Base-by-base conservation (phyloP, 2,797 vertebrate species). In the Kryptopterus vitreolus region DNA sequence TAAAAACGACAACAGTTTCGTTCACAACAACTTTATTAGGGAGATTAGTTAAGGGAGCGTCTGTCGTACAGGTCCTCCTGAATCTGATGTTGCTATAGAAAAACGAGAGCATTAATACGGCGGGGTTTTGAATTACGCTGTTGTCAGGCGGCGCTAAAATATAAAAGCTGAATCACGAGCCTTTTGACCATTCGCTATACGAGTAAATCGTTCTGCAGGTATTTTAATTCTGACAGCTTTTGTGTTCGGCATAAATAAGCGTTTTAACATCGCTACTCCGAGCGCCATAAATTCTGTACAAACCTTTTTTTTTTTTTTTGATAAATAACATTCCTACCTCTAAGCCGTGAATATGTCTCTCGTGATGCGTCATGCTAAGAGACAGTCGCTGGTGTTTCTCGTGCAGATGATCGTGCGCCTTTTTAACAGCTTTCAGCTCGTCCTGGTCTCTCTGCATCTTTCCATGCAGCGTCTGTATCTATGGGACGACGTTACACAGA, bases 381-480 rank as follows among this genome's bases (percentile, higher is more conserved):
- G 74, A 85, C 70, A 91, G 83, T n/a, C 91, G 84, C 3, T 82
- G 78, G 66, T 86, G 87, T 84, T 87, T 83, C 85, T 91, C 90
- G 76, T 91, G 90, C 70, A 92, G 90, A 53, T 90, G 79, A 5
- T 85, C 84, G 43, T 87, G 86, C 71, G 88, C 83, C 76, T 91
- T 88, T 85, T 90, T 94, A 84, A 91, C 82, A 20, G 86, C 88
- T 84, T 85, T 87, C 69, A 94, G 83, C 35, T 91, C 90, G 76
- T 86, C 89, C 87, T 91, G 91, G 84, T 92, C 86, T n/a, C 53
- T 26, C 31, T 89, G 81, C 33, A 92, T 85, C 83, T 88, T 88
- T 85, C 86, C 86, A 87, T 86, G 88, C 87, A 95, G 87, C 29
- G 77, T 79, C 52, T 84, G 85, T 82, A 91, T 93, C 95, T 97